A percentile compares a stretch with the other conserved stretches of the same genome.
Evolutionary conservation across 2,888 invertebrate species (phyloP).

Genomic region (Ischnus inquisitorius): DNA sequence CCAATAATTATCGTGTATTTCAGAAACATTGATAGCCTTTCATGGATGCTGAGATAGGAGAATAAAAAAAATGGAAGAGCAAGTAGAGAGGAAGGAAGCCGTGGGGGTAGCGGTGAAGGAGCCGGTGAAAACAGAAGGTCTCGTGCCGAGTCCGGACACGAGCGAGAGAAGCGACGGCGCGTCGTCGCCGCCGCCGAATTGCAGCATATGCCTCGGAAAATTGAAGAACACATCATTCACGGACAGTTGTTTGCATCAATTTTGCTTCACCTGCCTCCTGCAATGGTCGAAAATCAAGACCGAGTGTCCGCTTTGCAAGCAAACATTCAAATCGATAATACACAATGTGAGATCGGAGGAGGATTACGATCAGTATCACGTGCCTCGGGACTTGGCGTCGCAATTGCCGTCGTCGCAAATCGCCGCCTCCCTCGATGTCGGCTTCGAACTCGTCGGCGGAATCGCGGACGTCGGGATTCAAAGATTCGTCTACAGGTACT

Average conservation of each 20-base stretch:
- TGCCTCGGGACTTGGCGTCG: constrained; percentile 81
- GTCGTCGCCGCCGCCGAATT: constrained; percentile 93
- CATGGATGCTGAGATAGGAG: constrained; percentile 28
- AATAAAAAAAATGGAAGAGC: constrained; percentile 74
- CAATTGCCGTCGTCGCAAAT: constrained; percentile 77
- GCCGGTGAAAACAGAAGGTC: constrained; percentile 79
- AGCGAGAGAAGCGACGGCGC: constrained; percentile 86
- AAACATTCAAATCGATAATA: constrained; percentile 95
- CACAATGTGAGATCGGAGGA: constrained; percentile 95
- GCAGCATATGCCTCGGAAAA: constrained; percentile 96
- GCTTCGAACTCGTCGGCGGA: constrained; percentile 73
- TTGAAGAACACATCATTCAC: constrained; percentile 96
- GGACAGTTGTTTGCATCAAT: constrained; percentile 96
- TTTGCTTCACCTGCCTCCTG: constrained; percentile 96
- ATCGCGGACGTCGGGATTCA: constrained; percentile 71
- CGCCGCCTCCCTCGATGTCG: constrained; percentile 78
- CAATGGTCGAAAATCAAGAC: constrained; percentile 98
- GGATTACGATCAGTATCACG: constrained; percentile 94
- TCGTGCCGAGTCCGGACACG: constrained; percentile 85
- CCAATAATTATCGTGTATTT: not conserved
- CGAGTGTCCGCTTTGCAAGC: constrained; percentile 97
- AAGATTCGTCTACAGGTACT: constrained; percentile 73
- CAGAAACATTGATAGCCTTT: constrained; percentile 7
- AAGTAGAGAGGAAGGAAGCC: constrained; percentile 70
- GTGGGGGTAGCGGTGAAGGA: constrained; percentile 73